Evolutionary conservation across 2,888 invertebrate species (phyloP).

Genomic region (Diarsia mendica): DNA sequence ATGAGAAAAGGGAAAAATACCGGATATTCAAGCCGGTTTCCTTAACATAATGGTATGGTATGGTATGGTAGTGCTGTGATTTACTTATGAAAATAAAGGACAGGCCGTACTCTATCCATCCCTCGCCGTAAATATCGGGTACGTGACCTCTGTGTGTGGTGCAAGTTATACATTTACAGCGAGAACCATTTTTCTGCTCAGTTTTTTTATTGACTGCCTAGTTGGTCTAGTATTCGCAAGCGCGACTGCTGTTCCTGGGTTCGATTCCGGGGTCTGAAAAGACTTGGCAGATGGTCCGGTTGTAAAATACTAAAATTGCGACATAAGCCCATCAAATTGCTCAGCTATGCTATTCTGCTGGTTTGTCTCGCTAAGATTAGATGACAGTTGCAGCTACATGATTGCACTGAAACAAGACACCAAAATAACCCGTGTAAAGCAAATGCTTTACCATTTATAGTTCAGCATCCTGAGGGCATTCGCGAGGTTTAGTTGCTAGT

Average conservation of each 20-base stretch:
- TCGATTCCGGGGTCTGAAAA: neutral
- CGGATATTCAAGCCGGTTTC: slow-evolving; percentile 24
- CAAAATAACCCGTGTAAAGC: too few species aligned
- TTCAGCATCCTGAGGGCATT: too few species aligned
- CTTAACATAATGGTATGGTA: slow-evolving; percentile 20
- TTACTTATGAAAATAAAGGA: slow-evolving; percentile 62
- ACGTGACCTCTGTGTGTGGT: slow-evolving; percentile 57
- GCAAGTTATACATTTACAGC: slow-evolving; percentile 5
- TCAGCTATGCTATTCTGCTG: too few species aligned
- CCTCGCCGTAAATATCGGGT: slow-evolving; percentile 55
- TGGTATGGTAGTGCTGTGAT: slow-evolving; percentile 32
- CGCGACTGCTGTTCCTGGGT: too few species aligned
- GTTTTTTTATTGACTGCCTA: neutral
- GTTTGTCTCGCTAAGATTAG: neutral
- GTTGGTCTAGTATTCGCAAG: too few species aligned
- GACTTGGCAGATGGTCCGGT: neutral
- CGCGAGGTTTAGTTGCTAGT: too few species aligned
- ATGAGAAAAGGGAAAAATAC: slow-evolving; percentile 15
- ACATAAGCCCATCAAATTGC: neutral
- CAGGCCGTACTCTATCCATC: slow-evolving; percentile 40
- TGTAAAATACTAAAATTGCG: neutral
- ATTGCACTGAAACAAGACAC: too few species aligned
- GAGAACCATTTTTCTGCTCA: neutral
- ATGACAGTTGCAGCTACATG: neutral
- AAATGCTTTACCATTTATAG: too few species aligned